Evolutionary conservation across 2,888 invertebrate genomes (phyloP).

Genomic region (Yponomeuta sedellus): DNA sequence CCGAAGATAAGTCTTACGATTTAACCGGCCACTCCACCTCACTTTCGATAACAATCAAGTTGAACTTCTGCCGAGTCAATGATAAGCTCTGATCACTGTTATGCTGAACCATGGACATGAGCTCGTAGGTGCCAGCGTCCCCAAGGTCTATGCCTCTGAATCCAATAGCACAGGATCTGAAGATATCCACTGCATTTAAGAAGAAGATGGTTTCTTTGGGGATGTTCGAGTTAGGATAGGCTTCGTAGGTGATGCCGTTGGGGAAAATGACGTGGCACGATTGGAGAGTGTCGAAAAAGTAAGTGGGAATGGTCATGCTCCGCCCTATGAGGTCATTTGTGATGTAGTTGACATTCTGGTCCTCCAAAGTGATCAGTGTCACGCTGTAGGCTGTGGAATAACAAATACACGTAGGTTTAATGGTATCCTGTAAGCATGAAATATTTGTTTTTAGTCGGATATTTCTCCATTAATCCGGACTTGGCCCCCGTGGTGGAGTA

Average conservation of each 20-base stretch:
- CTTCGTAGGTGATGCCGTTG: conserved; percentile 34
- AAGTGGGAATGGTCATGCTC: conserved; percentile 29
- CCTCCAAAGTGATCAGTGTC: not conserved
- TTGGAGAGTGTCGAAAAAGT: conserved; percentile 31
- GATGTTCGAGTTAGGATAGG: conserved; percentile 33
- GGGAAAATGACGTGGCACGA: conserved; percentile 41
- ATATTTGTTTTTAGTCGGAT: too few relatives aligned
- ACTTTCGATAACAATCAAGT: not conserved
- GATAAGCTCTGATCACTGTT: not conserved
- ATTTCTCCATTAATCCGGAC: too few relatives aligned
- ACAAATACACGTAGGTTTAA: not conserved
- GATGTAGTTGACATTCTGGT: not conserved
- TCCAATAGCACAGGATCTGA: conserved; percentile 32
- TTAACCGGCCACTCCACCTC: not conserved
- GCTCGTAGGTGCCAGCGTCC: conserved; percentile 41
- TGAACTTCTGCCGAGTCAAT: not conserved
- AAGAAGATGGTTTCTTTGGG: conserved; percentile 25
- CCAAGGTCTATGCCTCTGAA: conserved; percentile 30
- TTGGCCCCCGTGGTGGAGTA: too few relatives aligned
- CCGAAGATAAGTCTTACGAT: not conserved
- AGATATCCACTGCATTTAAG: conserved; percentile 27
- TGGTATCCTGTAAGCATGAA: too few relatives aligned
- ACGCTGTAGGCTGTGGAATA: not conserved
- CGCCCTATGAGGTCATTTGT: not conserved
- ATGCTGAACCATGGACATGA: conserved; percentile 34